Evolutionary conservation across 2,888 invertebrate genomes (phyloP), one percentile per base, ranked within the genome.

Genomic region (Caradrina kadenii): DNA sequence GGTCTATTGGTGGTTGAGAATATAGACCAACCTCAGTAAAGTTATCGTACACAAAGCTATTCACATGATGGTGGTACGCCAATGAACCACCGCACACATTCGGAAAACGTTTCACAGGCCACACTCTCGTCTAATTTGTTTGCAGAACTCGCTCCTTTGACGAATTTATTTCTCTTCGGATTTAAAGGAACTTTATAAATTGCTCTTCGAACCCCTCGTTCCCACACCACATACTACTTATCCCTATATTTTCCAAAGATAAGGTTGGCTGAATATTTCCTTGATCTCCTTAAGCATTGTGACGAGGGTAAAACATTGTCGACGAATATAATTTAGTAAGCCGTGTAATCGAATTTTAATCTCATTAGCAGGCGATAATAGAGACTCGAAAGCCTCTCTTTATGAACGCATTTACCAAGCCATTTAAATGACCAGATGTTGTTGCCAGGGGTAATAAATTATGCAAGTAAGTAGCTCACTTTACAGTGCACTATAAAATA

Each of bases 321-420:
- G 70, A 69, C 71, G 63, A 79, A 84, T 82, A 86, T 85, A 87
- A 87, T 88, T 88, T 85, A 76, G 81, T 87, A 86, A 87, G 84
- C 84, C 79, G 74, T 84, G 76, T 88, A 90, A 91, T 90, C 84
- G 87, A 88, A 88, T 88, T 90, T 89, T 87, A 90, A 90, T 89
- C 87, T 88, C 87, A 90, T 91, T 90, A 89, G 79, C 73, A 65
- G 69, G 81, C 76, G 84, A 88, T 90, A 90, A 90, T 88, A 84
- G 87, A 79, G 86, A 86, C 85, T 83, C 74, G 82, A 86, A 85
- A 83, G 73, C 77, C 74, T 82, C 71, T 69, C 80, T 81, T 86
- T 76, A 80, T 70, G 81, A 82, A 75, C 81, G 78, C 80, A 84
- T 85, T 86, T 83, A 80, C 67, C 56, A 69, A 63, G 48, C 62